A percentile compares a stretch with the other conserved stretches of the same genome.
phyloP scores from a whole-genome alignment of 2,888 invertebrate species.

The Lymantria dispar region DNA sequence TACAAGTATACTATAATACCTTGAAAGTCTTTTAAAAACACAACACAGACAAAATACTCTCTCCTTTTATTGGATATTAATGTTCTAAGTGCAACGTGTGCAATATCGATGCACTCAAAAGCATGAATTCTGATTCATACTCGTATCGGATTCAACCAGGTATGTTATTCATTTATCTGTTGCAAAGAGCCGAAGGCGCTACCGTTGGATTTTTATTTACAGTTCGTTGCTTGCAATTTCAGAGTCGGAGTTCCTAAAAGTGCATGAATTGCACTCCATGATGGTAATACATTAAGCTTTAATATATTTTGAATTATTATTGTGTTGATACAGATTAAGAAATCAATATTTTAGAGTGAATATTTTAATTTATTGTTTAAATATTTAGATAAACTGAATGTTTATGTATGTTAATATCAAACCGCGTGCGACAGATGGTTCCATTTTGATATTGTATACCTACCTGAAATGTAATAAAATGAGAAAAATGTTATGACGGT shows the following conservation, averaged over 20 bases:
- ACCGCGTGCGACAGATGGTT: no score
- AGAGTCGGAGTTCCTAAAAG: constrained; percentile 19
- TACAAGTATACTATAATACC: no score
- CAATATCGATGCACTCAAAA: constrained; percentile 7
- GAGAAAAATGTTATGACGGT: no score
- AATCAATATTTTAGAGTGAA: no score
- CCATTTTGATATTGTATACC: no score
- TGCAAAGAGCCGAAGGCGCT: constrained; percentile 10
- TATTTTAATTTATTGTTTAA: no score
- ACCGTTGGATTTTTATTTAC: constrained; percentile 19
- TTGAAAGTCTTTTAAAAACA: no score
- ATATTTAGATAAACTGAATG: no score
- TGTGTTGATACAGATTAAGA: neutral
- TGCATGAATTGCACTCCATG: constrained; percentile 24
- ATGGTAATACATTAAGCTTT: constrained; percentile 11
- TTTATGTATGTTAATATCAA: no score
- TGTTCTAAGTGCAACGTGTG: constrained; percentile 4
- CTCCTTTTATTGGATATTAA: neutral
- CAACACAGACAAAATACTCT: no score
- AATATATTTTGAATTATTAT: neutral
- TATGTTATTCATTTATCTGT: constrained; percentile 19
- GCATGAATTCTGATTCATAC: constrained; percentile 7
- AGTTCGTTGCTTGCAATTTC: constrained; percentile 23
- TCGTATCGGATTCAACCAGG: constrained; percentile 4
- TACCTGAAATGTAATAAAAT: no score